Conservation (phyloP, 2,797 vertebrate species). For the Leptodactylus fallax region DNA sequence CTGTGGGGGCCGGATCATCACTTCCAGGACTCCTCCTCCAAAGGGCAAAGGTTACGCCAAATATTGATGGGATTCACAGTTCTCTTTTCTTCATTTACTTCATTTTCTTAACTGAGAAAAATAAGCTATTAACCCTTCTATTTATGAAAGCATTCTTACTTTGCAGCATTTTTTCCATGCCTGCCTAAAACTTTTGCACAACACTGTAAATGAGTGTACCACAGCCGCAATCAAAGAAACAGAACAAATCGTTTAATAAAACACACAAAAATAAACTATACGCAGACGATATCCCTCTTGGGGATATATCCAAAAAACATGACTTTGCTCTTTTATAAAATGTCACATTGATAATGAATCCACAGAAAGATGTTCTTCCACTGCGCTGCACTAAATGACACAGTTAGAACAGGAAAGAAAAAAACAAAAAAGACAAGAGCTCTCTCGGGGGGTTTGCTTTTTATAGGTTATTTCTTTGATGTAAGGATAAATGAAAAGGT, state of each 20-base stretch:
- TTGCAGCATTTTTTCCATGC: no score
- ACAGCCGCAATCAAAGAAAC: background rate
- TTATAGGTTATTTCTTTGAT: constrained; percentile 32
- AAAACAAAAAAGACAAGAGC: constrained; percentile 17
- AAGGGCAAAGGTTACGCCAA: no score
- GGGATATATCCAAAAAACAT: constrained; percentile 11
- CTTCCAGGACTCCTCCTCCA: no score
- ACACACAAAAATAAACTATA: constrained; percentile 1
- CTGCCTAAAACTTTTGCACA: no score
- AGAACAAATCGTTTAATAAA: background rate
- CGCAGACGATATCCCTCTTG: background rate
- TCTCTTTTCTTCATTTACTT: no score
- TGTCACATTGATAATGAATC: constrained; percentile 33
- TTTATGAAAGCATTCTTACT: no score
- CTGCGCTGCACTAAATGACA: constrained; percentile 1
- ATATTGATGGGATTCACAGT: no score
- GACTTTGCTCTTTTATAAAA: constrained; percentile 43
- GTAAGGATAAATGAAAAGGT: constrained; percentile 52
- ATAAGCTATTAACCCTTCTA: no score
- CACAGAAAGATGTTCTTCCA: constrained; percentile 22
- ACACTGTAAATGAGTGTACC: background rate
- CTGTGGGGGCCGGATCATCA: no score
- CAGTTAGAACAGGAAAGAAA: background rate
- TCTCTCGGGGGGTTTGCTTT: constrained; percentile 14
- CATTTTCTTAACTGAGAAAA: no score